Percentiles rank a stretch among this genome's conserved stretches.
phyloP scores from a whole-genome alignment of 92 coral and sea anemone genomes.

The Porites evermanni region DNA sequence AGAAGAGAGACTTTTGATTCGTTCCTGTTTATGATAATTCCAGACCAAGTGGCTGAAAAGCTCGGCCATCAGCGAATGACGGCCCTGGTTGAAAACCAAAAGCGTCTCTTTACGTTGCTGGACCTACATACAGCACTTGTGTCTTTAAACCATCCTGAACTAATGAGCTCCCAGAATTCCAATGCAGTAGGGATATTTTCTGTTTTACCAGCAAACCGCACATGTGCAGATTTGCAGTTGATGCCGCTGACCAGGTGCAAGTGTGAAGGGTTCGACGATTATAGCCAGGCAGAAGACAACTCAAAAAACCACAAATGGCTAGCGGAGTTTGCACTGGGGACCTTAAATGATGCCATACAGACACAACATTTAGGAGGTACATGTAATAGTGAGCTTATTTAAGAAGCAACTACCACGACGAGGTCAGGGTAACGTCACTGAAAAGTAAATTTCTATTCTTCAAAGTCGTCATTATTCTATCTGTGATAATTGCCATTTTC shows the following conservation, averaged over 20 bases:
- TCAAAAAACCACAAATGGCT: constrained; percentile 29
- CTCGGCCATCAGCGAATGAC: constrained; percentile 69
- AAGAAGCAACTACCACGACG: too few relatives aligned
- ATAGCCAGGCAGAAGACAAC: constrained; percentile 47
- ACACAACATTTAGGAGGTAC: constrained; percentile 3
- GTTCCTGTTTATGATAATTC: constrained; percentile 69
- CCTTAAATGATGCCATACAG: constrained; percentile 2
- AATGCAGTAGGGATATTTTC: constrained; percentile 70
- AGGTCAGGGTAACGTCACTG: too few relatives aligned
- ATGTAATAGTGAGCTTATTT: too few relatives aligned
- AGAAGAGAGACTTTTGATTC: constrained; percentile 79
- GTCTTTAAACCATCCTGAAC: constrained; percentile 65
- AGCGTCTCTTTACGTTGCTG: constrained; percentile 68
- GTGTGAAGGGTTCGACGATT: constrained; percentile 70
- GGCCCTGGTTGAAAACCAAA: constrained; percentile 77
- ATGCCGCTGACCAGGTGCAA: constrained; percentile 81
- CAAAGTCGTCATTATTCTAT: too few relatives aligned
- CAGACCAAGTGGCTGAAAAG: constrained; percentile 67
- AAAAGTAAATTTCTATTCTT: too few relatives aligned
- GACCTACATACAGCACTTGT: constrained; percentile 80
- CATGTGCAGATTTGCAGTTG: constrained; percentile 73
- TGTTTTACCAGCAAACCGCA: constrained; percentile 76
- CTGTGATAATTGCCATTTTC: not conserved
- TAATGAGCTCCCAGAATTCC: constrained; percentile 48
- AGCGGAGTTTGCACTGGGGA: not conserved